These are phyloP conservation scores for Notothenia rossii DNA, from an alignment of 2,113 vertebrate genomes.

Conservation along the genomic window DNA sequence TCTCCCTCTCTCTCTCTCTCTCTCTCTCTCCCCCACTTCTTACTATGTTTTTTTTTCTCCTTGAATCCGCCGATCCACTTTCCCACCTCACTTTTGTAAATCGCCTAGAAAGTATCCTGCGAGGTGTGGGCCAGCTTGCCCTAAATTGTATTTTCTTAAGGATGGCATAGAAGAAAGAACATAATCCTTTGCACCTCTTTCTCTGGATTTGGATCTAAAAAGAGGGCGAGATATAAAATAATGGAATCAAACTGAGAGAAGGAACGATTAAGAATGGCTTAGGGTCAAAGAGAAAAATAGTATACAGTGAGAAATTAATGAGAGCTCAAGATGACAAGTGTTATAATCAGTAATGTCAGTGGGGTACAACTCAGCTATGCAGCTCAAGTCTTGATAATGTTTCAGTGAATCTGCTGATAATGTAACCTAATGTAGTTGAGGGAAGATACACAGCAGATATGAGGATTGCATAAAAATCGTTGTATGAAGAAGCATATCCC, in stretches of 20 bases:
- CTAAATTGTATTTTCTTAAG: conserved; percentile 70
- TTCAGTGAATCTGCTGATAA: conserved; percentile 55
- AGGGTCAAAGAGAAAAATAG: neutral
- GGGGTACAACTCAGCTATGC: conserved; percentile 5
- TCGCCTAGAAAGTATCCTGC: conserved; percentile 61
- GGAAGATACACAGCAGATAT: conserved; percentile 20
- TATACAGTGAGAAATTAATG: conserved; percentile 8
- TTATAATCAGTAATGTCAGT: conserved; percentile 24
- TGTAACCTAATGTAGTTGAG: conserved; percentile 47
- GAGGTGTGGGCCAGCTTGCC: conserved; percentile 60
- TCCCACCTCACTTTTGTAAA: conserved; percentile 59
- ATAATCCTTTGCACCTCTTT: conserved; percentile 49
- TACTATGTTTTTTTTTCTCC: conserved; percentile 26
- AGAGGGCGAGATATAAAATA: conserved; percentile 18
- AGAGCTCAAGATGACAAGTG: neutral
- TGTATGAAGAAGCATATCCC: conserved; percentile 27
- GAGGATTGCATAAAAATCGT: conserved; percentile 31
- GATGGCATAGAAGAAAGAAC: conserved; percentile 34
- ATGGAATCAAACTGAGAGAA: neutral
- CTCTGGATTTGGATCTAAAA: conserved; percentile 40
- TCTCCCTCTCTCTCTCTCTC: conserved; percentile 31
- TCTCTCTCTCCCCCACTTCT: conserved; percentile 7
- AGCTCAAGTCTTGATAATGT: conserved; percentile 32
- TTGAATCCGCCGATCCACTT: conserved; percentile 52
- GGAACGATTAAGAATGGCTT: neutral